Base-by-base conservation (phyloP, 2,797 vertebrate genomes). In the Danio tinwini region DNA sequence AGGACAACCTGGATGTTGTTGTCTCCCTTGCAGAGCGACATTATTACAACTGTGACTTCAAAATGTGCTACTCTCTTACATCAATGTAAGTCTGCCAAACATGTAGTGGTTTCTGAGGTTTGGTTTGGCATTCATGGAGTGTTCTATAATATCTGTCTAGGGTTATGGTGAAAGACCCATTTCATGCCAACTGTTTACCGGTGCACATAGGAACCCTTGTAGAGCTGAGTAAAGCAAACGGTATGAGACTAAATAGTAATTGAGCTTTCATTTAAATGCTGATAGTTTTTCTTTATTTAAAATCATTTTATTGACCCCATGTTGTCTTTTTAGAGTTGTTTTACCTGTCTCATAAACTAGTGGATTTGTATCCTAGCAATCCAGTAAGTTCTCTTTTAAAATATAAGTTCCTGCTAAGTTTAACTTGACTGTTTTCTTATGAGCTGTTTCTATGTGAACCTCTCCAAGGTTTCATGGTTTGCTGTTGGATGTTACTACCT, bases 11-110 rank as follows among this genome's bases (percentile, higher is more conserved):
- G 92, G 97, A 99, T 90, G 96, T 99, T 45, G 97, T 98, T 0
- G 97, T 99, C 81, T 99, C 97, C 83, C 94, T 99, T 85, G 98
- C 97, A 81, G 98, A 99, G 93, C 94, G 98, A 75, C 97, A 99
- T 93, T 99, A 99, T 92, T 99, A 99, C 92, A 99, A 99, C 93
- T 99, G 97, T 94, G 97, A 99, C 88, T 99, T 99, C 91, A 99
- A 99, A 92, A 98, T 98, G 95, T 99, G 98, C 92, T 99, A 98
- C 92, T 96, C 98, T 82, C 96, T 98, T 74, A 99, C 98, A n/a
- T 98, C 98, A 5, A 96, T 94, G 98, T 99, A 94, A 92, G 98
- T 96, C 21, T 64, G 21, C 50, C 17, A 52, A 70, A 39, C 44
- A 1, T 0, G 13, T 13, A 13, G 3, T 52, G 1, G 0, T 29